Percentiles rank a stretch among this genome's conserved stretches.
Conservation (phyloP, 2,797 vertebrate genomes). For the Cryptoblepharus egeriae region DNA sequence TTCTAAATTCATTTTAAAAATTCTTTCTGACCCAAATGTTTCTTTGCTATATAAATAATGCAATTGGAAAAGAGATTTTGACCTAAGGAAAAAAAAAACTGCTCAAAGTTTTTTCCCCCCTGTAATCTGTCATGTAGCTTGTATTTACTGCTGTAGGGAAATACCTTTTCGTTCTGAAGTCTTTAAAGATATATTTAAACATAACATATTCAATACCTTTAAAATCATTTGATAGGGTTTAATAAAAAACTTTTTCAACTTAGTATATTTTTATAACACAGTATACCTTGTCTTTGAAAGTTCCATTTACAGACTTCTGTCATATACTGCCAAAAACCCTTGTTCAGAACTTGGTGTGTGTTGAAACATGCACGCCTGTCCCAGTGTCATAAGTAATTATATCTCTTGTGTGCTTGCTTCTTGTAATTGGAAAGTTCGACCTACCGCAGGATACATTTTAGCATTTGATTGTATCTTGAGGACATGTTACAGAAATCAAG, state of each 20-base stretch:
- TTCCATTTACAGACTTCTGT: constrained; percentile 79
- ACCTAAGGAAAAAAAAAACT: constrained; percentile 68
- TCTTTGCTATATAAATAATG: constrained; percentile 61
- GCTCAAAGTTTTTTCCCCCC: constrained; percentile 60
- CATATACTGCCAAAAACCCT: constrained; percentile 81
- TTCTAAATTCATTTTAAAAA: constrained; percentile 55
- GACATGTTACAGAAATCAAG: constrained; percentile 75
- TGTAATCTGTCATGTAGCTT: constrained; percentile 64
- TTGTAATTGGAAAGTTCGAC: constrained; percentile 81
- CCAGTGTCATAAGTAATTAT: constrained; percentile 83
- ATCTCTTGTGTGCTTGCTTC: constrained; percentile 75
- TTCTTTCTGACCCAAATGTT: constrained; percentile 68
- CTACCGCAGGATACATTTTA: constrained; percentile 79
- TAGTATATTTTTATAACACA: constrained; percentile 56
- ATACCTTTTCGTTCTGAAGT: constrained; percentile 56
- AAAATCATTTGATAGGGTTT: constrained; percentile 78
- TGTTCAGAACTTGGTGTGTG: constrained; percentile 76
- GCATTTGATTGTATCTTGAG: constrained; percentile 78
- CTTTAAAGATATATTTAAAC: constrained; percentile 74
- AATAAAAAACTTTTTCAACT: constrained; percentile 65
- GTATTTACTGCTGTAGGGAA: constrained; percentile 66
- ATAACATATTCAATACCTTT: constrained; percentile 73
- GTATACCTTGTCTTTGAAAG: constrained; percentile 74
- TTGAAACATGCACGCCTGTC: constrained; percentile 81
- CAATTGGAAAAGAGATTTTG: constrained; percentile 70